Conservation (phyloP, 2,888 invertebrate species). For the Noctuana brunneofusca region DNA sequence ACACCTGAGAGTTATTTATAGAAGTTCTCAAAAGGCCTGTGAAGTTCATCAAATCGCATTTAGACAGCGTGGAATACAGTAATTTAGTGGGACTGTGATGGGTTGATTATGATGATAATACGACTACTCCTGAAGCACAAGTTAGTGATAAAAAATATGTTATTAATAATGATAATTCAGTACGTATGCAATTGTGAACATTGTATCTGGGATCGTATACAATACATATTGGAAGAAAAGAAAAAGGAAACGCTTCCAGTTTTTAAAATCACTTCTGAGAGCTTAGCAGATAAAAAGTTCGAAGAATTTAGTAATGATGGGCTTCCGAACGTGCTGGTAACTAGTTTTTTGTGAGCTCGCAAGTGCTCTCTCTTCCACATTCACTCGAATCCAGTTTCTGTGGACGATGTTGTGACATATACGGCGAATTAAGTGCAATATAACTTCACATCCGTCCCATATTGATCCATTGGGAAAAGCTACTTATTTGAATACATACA, state of each 20-base stretch:
- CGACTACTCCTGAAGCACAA: background rate
- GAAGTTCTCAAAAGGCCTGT: too few relatives aligned
- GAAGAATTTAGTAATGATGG: conserved; percentile 71
- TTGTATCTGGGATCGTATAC: conserved; percentile 1
- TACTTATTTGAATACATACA: background rate
- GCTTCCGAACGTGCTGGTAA: conserved; percentile 61
- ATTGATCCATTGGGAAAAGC: conserved; percentile 16
- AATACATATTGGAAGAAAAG: conserved; percentile 12
- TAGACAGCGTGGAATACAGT: too few relatives aligned
- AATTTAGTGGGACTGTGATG: too few relatives aligned
- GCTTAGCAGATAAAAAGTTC: conserved; percentile 59
- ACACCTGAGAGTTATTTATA: too few relatives aligned
- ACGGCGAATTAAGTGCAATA: conserved; percentile 45
- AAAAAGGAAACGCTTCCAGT: conserved; percentile 42
- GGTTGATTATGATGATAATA: too few relatives aligned
- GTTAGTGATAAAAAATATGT: background rate
- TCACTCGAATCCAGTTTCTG: conserved; percentile 55
- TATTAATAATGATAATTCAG: background rate
- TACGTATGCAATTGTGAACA: background rate
- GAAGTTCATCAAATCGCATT: too few relatives aligned
- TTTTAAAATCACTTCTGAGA: conserved; percentile 59
- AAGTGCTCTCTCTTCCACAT: conserved; percentile 47
- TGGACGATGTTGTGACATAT: conserved; percentile 50
- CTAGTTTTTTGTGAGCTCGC: conserved; percentile 56
- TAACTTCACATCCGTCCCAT: conserved; percentile 33